Conservation (phyloP, 2,797 vertebrate species). For the Chiloscyllium punctatum region DNA sequence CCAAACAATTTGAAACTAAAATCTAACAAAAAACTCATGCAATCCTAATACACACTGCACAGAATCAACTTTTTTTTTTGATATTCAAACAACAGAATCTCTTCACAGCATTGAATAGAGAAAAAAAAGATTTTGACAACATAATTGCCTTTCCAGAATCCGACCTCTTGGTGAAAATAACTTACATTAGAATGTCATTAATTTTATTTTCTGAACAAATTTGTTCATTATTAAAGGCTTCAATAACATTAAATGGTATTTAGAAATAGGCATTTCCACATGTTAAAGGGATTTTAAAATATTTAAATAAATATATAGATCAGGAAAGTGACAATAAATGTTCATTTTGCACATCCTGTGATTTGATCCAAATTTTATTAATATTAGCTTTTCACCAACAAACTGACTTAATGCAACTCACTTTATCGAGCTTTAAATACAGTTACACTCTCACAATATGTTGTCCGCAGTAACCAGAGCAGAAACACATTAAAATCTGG, state of each 20-base stretch:
- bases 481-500: not conserved
- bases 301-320: constrained; percentile 48
- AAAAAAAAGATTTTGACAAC: not conserved
- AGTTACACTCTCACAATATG: constrained; percentile 41
- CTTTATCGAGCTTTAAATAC: constrained; percentile 53
- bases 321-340: not conserved
- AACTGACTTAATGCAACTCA: constrained; percentile 39
- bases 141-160: not conserved
- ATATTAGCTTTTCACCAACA: not conserved
- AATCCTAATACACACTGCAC: not conserved
- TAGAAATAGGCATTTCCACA: constrained; percentile 55
- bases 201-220: constrained; percentile 59
- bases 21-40: not conserved
- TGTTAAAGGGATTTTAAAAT: constrained; percentile 47
- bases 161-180: not conserved
- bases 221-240: constrained; percentile 55
- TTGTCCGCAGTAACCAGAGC: not conserved
- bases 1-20: not conserved
- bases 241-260: constrained; percentile 59
- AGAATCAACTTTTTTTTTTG: not conserved
- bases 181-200: not conserved
- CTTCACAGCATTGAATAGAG: not conserved
- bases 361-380: constrained; percentile 12
- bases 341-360: not conserved
- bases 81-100: not conserved